Evolutionary conservation across 2,797 vertebrate species (phyloP).

Genomic region (Cyclopterus lumpus): DNA sequence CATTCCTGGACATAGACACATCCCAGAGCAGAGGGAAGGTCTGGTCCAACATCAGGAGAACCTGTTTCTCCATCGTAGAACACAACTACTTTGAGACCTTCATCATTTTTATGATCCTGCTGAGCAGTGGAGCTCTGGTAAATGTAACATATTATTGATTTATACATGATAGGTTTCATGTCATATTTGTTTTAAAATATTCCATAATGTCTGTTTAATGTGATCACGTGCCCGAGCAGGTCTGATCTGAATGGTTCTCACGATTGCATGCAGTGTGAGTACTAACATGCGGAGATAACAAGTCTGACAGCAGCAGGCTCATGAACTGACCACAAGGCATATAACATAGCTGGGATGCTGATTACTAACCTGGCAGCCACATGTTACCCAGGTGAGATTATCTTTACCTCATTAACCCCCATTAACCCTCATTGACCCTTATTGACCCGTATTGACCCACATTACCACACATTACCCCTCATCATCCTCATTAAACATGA

Average conservation of each 20-base stretch:
- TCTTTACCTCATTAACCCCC: no score
- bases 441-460: no score
- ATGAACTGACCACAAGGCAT: conserved; percentile 8
- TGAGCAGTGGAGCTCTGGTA: conserved; percentile 96
- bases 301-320: neutral
- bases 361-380: conserved; percentile 25
- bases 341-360: conserved; percentile 18
- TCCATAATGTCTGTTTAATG: conserved; percentile 3
- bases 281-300: conserved; percentile 40
- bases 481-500: no score
- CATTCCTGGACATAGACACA: conserved; percentile 87
- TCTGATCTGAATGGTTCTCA: conserved; percentile 27
- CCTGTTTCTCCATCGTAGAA: conserved; percentile 92
- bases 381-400: conserved; percentile 30
- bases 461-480: no score
- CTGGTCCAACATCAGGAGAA: conserved; percentile 90
- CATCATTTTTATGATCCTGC: conserved; percentile 98
- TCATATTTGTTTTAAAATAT: neutral
- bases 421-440: no score
- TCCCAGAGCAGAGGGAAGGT: conserved; percentile 81
- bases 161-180: neutral
- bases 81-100: conserved; percentile 97
- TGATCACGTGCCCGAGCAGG: conserved; percentile 19
- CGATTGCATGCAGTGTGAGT: conserved; percentile 12
- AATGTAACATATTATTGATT: neutral